Conservation (phyloP, 2,888 invertebrate species). For the Lymantria dispar region DNA sequence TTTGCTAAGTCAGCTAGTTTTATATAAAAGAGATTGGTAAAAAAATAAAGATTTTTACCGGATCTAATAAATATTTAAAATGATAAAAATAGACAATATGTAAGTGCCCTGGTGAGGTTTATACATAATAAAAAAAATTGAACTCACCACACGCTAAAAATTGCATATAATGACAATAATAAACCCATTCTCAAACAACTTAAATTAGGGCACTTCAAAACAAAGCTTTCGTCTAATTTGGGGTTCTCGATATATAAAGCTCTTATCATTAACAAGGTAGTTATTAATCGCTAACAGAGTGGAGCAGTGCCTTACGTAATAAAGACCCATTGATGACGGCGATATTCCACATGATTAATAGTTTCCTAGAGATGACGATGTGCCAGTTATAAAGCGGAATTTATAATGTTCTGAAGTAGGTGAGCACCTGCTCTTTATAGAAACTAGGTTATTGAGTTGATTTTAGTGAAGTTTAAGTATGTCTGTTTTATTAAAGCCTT, state of each 20-base stretch:
- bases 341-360: conserved; percentile 29
- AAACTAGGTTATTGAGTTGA: conserved; percentile 7
- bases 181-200: neutral
- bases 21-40: too few species aligned
- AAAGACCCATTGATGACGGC: conserved; percentile 17
- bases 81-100: too few species aligned
- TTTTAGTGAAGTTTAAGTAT: conserved; percentile 5
- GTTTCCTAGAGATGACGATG: conserved; percentile 21
- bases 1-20: too few species aligned
- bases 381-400: conserved; percentile 13
- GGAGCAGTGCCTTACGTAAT: conserved; percentile 21
- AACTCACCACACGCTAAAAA: too few species aligned
- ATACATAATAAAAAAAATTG: too few species aligned
- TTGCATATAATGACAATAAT: neutral
- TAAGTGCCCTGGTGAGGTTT: too few species aligned
- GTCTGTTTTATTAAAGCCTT: neutral
- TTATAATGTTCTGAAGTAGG: conserved; percentile 14
- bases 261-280: conserved; percentile 16
- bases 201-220: neutral
- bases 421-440: conserved; percentile 3
- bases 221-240: conserved; percentile 4
- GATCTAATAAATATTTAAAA: too few species aligned
- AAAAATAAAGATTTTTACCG: too few species aligned
- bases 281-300: conserved; percentile 24
- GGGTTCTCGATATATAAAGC: conserved; percentile 7